Conservation (phyloP, 2,888 invertebrate species). For the Drosophila birchii region DNA sequence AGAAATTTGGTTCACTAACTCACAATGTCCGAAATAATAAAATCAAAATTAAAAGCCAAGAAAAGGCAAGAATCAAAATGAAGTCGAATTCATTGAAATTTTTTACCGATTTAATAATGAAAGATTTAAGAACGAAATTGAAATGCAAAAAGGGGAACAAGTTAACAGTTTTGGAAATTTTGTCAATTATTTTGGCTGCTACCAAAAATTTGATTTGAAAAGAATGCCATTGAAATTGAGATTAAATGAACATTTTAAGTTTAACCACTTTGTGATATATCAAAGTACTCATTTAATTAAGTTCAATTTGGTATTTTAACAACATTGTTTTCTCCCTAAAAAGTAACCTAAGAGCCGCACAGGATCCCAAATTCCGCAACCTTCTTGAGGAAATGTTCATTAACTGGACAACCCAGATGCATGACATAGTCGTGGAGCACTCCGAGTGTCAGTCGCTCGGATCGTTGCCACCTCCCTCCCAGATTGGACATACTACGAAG, state of each 20-base stretch:
- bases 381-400: conserved; percentile 94
- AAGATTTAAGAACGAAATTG: conserved; percentile 6
- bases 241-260: background rate
- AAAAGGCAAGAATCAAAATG: conserved; percentile 46
- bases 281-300: background rate
- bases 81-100: conserved; percentile 55
- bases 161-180: conserved; percentile 48
- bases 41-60: conserved; percentile 19
- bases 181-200: conserved; percentile 44
- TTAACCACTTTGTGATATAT: conserved; percentile 8
- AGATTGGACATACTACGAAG: conserved; percentile 29
- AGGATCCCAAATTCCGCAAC: conserved; percentile 85
- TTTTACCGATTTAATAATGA: conserved; percentile 49
- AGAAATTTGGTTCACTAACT: conserved; percentile 13
- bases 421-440: conserved; percentile 83
- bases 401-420: conserved; percentile 94
- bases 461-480: conserved; percentile 1
- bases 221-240: background rate
- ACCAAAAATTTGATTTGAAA: conserved; percentile 24
- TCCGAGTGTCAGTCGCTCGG: conserved; percentile 66
- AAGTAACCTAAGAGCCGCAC: conserved; percentile 48
- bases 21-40: conserved; percentile 10
- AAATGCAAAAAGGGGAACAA: conserved; percentile 4
- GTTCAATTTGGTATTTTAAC: background rate
- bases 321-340: background rate